Conservation (phyloP, 2,797 vertebrate genomes). For the Sebastiscus tertius region DNA sequence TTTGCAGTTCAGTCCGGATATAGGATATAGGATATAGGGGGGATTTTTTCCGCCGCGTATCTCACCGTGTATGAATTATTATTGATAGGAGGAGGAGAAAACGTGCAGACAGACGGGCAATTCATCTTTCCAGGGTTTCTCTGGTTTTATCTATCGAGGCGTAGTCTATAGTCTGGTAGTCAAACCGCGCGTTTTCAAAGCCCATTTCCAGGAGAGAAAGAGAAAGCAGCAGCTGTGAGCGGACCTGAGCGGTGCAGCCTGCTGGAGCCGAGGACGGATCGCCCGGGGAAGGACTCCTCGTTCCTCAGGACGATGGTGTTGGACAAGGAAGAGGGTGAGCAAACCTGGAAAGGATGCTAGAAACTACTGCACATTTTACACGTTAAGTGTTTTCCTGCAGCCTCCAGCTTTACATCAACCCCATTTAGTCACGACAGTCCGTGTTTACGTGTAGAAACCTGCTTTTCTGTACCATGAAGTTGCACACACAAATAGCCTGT, state of each 20-base stretch:
- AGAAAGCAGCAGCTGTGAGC: conserved; percentile 42
- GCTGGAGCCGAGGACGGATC: conserved; percentile 91
- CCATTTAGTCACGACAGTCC: conserved; percentile 38
- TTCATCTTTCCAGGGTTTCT: conserved; percentile 73
- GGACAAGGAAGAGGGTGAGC: conserved; percentile 99
- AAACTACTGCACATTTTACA: conserved; percentile 59
- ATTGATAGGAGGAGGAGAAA: conserved; percentile 63
- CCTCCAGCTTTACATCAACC: conserved; percentile 28
- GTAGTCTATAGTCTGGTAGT: conserved; percentile 76
- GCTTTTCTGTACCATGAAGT: conserved; percentile 45
- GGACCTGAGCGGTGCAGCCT: conserved; percentile 79
- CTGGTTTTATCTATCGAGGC: conserved; percentile 66
- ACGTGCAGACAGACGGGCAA: conserved; percentile 63
- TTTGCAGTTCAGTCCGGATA: conserved; percentile 72
- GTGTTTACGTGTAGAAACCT: conserved; percentile 1
- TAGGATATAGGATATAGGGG: no score
- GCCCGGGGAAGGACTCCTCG: conserved; percentile 91
- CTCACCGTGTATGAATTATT: conserved; percentile 67
- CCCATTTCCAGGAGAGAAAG: conserved; percentile 68
- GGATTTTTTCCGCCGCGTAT: conserved; percentile 58
- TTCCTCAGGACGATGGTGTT: conserved; percentile 98
- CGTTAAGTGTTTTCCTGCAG: conserved; percentile 30
- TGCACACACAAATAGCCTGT: conserved; percentile 10
- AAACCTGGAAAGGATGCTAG: conserved; percentile 57
- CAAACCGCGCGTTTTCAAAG: conserved; percentile 83